A percentile compares a stretch with the other conserved stretches of the same genome.
These are phyloP conservation scores for Hemibagrus wyckioides DNA, from an alignment of 2,113 vertebrate genomes.

Conservation along the genomic window DNA sequence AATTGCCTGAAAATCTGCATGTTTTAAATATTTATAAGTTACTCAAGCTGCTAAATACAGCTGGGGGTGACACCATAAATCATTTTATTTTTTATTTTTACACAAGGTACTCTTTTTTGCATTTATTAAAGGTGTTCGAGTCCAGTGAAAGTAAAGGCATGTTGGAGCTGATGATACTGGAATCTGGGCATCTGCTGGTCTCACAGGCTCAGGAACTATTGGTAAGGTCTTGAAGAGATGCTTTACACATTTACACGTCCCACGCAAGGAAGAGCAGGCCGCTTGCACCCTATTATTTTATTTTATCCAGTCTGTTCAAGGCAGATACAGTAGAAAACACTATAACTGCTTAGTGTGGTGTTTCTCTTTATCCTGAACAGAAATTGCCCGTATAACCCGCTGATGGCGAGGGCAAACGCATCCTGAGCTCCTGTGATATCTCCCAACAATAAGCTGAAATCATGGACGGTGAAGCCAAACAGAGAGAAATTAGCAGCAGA, in stretches of 20 bases:
- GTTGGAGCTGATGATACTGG: conserved; percentile 78
- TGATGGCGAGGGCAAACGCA: conserved; percentile 26
- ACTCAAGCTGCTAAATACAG: not conserved
- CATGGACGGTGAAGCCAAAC: not conserved
- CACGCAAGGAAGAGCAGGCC: not conserved
- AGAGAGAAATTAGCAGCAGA: conserved; percentile 28
- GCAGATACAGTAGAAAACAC: not conserved
- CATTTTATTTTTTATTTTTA: not conserved
- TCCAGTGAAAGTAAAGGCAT: conserved; percentile 70
- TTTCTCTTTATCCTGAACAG: not conserved
- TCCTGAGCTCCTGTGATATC: conserved; percentile 31
- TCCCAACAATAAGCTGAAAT: conserved; percentile 11
- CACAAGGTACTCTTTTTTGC: not conserved
- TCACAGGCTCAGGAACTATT: conserved; percentile 80
- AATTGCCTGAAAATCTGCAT: not conserved
- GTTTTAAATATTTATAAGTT: conserved; percentile 24
- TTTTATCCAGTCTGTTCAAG: not conserved
- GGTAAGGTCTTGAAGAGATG: conserved; percentile 70
- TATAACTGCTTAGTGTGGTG: not conserved
- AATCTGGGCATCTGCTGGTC: conserved; percentile 85
- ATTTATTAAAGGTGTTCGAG: conserved; percentile 77
- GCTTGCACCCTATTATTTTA: not conserved
- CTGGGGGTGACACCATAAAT: not conserved
- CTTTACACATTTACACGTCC: not conserved
- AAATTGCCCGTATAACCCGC: conserved; percentile 8